Conservation (phyloP, 92 coral and sea anemone species). For the Diadumene lineata region DNA sequence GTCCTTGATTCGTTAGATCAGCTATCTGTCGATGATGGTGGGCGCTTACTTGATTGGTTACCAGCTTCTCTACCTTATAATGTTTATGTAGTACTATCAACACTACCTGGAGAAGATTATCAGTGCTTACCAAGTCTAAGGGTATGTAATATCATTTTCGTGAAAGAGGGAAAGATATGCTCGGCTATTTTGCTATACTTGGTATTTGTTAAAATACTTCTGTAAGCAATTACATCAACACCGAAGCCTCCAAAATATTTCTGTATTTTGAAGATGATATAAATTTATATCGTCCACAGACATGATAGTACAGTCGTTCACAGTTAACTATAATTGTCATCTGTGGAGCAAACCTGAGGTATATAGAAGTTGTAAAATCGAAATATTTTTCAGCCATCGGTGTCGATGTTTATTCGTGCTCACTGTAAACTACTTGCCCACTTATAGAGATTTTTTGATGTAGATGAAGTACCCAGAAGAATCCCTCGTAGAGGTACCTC, state of each 20-base stretch:
- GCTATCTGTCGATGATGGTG: slow-evolving; percentile 92
- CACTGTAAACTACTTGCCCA: neutral
- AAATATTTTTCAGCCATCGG: no score
- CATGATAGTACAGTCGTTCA: no score
- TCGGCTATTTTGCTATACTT: neutral
- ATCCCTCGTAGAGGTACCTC: slow-evolving; percentile 81
- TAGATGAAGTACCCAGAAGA: slow-evolving; percentile 43
- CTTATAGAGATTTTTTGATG: neutral
- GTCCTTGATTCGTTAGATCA: slow-evolving; percentile 76
- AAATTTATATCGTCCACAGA: no score
- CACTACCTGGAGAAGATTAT: slow-evolving; percentile 86
- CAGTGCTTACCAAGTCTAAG: slow-evolving; percentile 81
- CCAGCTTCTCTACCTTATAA: slow-evolving; percentile 72
- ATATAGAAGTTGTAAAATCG: no score
- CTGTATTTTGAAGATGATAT: no score
- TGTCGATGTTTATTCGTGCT: no score
- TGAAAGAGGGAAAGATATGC: neutral
- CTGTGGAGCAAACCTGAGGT: no score
- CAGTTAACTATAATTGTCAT: no score
- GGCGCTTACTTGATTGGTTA: slow-evolving; percentile 87
- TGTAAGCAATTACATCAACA: no score
- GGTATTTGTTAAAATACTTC: no score
- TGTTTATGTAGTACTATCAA: slow-evolving; percentile 78
- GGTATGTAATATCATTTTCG: slow-evolving; percentile 37
- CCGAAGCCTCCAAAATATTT: no score